phyloP scores from a whole-genome alignment of 2,797 vertebrate genomes.

The Cynodonichthys magdalenae region DNA sequence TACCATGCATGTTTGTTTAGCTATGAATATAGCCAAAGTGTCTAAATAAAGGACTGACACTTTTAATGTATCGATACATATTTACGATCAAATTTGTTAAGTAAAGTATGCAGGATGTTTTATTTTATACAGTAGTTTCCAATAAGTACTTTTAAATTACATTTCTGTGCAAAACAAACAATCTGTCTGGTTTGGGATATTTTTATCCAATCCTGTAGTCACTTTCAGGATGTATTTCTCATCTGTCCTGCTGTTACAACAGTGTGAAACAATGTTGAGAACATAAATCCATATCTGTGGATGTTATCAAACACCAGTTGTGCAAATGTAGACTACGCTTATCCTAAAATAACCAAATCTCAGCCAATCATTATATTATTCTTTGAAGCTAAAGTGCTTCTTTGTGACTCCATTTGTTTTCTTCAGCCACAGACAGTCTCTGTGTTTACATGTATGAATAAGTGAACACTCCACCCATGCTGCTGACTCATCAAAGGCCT shows the following conservation, averaged over 20 bases:
- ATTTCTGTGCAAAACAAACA: constrained; percentile 36
- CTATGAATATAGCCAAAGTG: too few species aligned
- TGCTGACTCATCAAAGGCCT: constrained; percentile 61
- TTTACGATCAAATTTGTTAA: too few species aligned
- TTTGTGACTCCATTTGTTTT: constrained; percentile 5
- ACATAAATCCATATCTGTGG: neutral
- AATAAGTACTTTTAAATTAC: constrained; percentile 17
- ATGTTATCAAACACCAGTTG: neutral
- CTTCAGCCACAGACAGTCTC: constrained; percentile 39
- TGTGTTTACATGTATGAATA: constrained; percentile 44
- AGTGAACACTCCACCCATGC: constrained; percentile 45
- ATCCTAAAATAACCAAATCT: constrained; percentile 12
- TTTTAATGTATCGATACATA: too few species aligned
- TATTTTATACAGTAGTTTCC: too few species aligned
- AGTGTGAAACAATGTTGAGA: constrained; percentile 3
- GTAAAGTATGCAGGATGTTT: too few species aligned
- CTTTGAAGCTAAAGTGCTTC: constrained; percentile 16
- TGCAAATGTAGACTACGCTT: constrained; percentile 12
- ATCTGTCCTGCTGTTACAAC: constrained; percentile 17
- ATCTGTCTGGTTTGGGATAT: constrained; percentile 11
- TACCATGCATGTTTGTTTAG: too few species aligned
- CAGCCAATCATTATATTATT: constrained; percentile 24
- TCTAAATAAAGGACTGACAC: too few species aligned
- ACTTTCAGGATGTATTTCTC: constrained; percentile 34
- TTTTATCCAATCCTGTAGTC: constrained; percentile 17